phyloP scores from a whole-genome alignment of 2,113 vertebrate genomes.

The Tonatia bakeri region DNA sequence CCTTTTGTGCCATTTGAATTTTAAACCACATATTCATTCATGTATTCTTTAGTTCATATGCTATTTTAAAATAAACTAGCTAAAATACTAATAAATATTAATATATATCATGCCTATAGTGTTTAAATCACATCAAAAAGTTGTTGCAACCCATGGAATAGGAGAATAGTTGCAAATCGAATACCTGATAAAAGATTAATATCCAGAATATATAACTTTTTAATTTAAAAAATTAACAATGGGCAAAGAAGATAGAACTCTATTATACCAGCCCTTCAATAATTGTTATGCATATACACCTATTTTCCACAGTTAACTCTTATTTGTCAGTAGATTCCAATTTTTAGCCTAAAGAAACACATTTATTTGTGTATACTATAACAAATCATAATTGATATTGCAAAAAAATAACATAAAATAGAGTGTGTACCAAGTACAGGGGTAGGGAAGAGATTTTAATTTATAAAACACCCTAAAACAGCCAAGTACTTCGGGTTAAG shows the following conservation, averaged over 20 bases:
- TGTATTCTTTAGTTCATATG: not conserved
- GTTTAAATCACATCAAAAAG: not conserved
- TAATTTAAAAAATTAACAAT: not conserved
- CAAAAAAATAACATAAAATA: not conserved
- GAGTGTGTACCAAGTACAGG: not conserved
- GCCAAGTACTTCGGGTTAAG: not conserved
- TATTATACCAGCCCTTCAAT: not conserved
- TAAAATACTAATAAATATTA: not conserved
- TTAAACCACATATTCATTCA: not conserved
- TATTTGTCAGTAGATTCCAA: not conserved
- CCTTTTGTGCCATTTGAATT: not conserved
- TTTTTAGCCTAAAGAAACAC: not conserved
- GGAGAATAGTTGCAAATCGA: not conserved
- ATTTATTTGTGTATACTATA: not conserved
- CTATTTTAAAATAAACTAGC: slow-evolving; percentile 11
- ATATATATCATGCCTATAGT: not conserved
- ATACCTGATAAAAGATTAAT: too few species aligned
- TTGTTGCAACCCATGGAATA: not conserved
- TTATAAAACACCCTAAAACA: not conserved
- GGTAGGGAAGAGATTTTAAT: not conserved
- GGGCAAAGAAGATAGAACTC: not conserved
- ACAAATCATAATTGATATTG: not conserved
- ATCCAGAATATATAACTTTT: not conserved
- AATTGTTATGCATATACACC: not conserved
- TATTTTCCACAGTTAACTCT: not conserved